Percentiles rank a stretch among this genome's conserved stretches.
Evolutionary conservation across 2,888 invertebrate species (phyloP).

Genomic region (Caradrina kadenii): DNA sequence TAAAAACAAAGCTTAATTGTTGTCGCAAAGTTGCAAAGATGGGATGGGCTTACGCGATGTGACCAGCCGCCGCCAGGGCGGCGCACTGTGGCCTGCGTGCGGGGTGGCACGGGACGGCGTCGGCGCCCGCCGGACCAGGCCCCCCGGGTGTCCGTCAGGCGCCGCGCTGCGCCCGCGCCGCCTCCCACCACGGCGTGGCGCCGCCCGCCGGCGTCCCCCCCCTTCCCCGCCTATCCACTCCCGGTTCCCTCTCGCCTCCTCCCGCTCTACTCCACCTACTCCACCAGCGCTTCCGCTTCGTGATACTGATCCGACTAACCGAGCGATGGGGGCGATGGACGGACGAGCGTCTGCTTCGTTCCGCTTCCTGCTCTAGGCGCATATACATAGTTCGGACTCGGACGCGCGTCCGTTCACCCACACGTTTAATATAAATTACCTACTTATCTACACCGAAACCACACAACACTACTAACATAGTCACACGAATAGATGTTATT

Average conservation of each 20-base stretch:
- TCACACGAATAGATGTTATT: constrained; percentile 90
- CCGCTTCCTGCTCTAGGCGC: constrained; percentile 50
- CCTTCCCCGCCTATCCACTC: constrained; percentile 55
- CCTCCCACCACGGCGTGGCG: constrained; percentile 84
- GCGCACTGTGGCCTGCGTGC: constrained; percentile 82
- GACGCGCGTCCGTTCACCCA: constrained; percentile 88
- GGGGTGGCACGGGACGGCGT: constrained; percentile 85
- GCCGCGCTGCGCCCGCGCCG: constrained; percentile 85
- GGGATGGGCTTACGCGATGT: constrained; percentile 94
- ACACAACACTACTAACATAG: constrained; percentile 90
- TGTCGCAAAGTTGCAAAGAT: constrained; percentile 90
- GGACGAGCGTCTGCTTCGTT: constrained; percentile 82
- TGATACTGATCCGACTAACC: constrained; percentile 86
- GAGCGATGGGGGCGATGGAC: constrained; percentile 84
- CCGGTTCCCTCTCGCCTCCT: constrained; percentile 56
- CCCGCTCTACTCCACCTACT: constrained; percentile 63
- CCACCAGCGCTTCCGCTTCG: constrained; percentile 86
- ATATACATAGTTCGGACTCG: constrained; percentile 40
- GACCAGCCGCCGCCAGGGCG: constrained; percentile 91
- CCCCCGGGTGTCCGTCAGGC: constrained; percentile 72
- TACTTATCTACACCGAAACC: constrained; percentile 81
- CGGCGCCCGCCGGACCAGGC: constrained; percentile 81
- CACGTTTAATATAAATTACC: constrained; percentile 74
- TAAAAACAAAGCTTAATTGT: constrained; percentile 90
- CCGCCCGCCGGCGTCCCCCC: constrained; percentile 82